Conservation (phyloP, 1,140 invertebrate genomes). For the Drosophila insularis region DNA sequence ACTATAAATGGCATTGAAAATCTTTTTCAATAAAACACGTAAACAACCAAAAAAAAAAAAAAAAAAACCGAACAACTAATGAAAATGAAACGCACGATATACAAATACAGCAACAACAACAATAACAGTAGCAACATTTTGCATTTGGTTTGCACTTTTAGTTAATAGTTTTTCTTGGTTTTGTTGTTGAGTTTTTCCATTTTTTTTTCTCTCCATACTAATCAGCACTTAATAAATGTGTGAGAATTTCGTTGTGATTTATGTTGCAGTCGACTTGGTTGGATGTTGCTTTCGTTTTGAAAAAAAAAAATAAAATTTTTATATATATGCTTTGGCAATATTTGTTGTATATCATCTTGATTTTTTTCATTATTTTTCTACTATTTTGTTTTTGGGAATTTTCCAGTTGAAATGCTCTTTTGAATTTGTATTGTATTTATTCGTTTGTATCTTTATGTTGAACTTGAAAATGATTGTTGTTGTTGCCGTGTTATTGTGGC, state of each 20-base stretch:
- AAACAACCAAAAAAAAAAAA: constrained; percentile 73
- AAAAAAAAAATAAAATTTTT: constrained; percentile 6
- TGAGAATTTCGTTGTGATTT: constrained; percentile 53
- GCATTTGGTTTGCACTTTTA: constrained; percentile 47
- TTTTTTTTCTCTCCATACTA: constrained; percentile 28
- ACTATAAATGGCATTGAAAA: constrained; percentile 76
- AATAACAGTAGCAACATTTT: constrained; percentile 46
- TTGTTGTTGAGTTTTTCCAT: constrained; percentile 1
- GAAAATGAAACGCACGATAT: constrained; percentile 57
- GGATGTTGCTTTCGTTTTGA: constrained; percentile 31
- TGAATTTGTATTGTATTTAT: constrained; percentile 59
- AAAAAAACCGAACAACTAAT: constrained; percentile 55
- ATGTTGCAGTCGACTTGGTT: constrained; percentile 33
- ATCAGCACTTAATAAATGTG: constrained; percentile 51
- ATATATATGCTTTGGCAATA: constrained; percentile 12
- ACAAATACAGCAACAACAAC: constrained; percentile 29
- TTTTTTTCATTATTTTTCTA: constrained; percentile 10
- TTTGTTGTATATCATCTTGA: not conserved
- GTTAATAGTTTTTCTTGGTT: constrained; percentile 46
- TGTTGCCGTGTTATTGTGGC: constrained; percentile 73
- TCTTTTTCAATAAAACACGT: constrained; percentile 80
- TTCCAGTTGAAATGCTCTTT: constrained; percentile 71
- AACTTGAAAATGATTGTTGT: constrained; percentile 73
- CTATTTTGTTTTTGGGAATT: constrained; percentile 55
- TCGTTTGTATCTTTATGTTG: constrained; percentile 63